A percentile compares a stretch with the other conserved stretches of the same genome.
phyloP scores from a whole-genome alignment of 2,888 invertebrate species.

The Stenodema calcarata region DNA sequence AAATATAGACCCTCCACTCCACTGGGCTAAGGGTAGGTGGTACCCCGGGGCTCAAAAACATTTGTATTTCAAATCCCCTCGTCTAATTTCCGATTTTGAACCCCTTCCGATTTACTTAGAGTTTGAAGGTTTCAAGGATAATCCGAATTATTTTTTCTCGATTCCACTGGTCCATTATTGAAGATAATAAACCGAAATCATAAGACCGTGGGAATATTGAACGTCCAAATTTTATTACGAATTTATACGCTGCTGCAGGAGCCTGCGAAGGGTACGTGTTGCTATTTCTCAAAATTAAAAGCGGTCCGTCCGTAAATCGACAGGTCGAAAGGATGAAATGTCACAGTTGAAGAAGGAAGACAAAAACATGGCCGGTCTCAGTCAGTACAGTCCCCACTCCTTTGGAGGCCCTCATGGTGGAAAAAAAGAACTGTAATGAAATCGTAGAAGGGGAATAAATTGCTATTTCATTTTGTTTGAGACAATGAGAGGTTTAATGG shows the following conservation, averaged over 20 bases:
- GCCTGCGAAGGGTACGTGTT: not conserved
- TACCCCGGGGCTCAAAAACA: too few species aligned
- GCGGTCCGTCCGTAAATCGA: not conserved
- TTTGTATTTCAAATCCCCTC: too few species aligned
- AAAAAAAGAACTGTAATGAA: constrained; percentile 44
- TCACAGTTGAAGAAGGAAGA: not conserved
- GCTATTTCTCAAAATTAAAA: not conserved
- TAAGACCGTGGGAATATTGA: not conserved
- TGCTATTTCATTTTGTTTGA: constrained; percentile 51
- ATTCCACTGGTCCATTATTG: too few species aligned
- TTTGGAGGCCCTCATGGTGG: not conserved
- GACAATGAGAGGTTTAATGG: constrained; percentile 50
- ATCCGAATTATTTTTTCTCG: too few species aligned
- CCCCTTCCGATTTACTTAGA: too few species aligned
- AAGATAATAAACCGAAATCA: not conserved
- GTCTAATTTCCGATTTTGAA: too few species aligned
- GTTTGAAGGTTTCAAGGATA: too few species aligned
- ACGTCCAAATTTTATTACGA: not conserved
- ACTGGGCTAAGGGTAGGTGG: too few species aligned
- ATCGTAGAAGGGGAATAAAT: constrained; percentile 46
- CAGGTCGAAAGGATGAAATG: not conserved
- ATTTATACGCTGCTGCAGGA: not conserved
- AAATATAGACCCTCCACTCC: too few species aligned
- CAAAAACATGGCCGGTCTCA: not conserved
- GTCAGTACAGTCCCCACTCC: not conserved